Evolutionary conservation across 2,797 vertebrate species (phyloP).

Genomic region (Pteronotus mesoamericanus): DNA sequence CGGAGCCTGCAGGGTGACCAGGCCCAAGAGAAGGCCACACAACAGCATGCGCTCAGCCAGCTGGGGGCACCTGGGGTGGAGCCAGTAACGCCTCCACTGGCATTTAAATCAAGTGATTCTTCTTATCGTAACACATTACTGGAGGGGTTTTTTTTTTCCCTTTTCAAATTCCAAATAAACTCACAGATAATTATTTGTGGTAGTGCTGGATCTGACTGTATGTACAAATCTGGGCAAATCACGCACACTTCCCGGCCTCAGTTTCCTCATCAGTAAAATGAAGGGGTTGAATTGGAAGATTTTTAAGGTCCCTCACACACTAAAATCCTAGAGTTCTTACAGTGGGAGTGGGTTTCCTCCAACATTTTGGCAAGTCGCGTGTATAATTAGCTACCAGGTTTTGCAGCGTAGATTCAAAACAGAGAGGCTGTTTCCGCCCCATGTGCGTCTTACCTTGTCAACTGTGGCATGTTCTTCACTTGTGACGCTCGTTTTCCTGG

Average conservation of each 20-base stretch:
- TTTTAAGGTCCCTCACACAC: background rate
- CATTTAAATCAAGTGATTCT: background rate
- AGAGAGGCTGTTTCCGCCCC: fast-evolving
- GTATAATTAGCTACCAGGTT: background rate
- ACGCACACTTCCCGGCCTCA: background rate
- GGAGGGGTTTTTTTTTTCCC: background rate
- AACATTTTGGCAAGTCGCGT: background rate
- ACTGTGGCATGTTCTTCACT: slow-evolving; percentile 85
- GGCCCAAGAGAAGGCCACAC: background rate
- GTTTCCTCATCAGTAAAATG: background rate
- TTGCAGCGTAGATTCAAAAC: fast-evolving
- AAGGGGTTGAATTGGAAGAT: background rate
- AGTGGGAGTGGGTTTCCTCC: background rate
- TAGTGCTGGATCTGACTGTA: background rate
- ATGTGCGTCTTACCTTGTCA: slow-evolving; percentile 86
- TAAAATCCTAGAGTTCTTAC: background rate
- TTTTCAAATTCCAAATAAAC: background rate
- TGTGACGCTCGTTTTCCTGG: slow-evolving; percentile 90
- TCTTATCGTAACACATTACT: background rate
- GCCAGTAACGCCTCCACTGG: background rate
- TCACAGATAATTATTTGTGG: background rate
- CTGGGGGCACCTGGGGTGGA: background rate
- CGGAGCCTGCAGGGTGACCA: fast-evolving
- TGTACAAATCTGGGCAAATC: background rate
- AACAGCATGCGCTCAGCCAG: background rate